These are phyloP conservation scores for Passer domesticus DNA, from an alignment of 2,113 vertebrate genomes.

Conservation along the genomic window DNA sequence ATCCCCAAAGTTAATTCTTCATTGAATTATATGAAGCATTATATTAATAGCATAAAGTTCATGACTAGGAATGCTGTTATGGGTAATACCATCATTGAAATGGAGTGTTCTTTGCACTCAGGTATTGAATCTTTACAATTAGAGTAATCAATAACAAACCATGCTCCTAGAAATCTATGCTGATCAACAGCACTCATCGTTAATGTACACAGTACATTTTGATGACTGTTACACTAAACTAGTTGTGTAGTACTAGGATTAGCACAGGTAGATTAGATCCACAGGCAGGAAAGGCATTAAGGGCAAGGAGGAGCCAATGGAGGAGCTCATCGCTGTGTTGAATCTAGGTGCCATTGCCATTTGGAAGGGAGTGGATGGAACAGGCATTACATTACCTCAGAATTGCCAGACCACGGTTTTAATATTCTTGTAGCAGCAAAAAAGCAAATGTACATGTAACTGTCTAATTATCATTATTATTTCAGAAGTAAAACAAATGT, in stretches of 20 bases:
- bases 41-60: constrained; percentile 69
- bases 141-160: constrained; percentile 68
- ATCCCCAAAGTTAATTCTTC: constrained; percentile 67
- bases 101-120: constrained; percentile 64
- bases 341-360: background rate
- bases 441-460: background rate
- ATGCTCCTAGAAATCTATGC: constrained; percentile 75
- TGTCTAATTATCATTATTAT: background rate
- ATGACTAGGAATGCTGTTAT: constrained; percentile 58
- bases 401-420: background rate
- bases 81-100: constrained; percentile 62
- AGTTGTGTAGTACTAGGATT: constrained; percentile 64
- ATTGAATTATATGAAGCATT: constrained; percentile 64
- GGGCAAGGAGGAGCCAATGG: constrained; percentile 68
- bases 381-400: constrained; percentile 18
- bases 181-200: constrained; percentile 66
- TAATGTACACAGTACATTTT: constrained; percentile 71
- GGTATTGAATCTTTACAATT: constrained; percentile 62
- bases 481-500: constrained; percentile 39
- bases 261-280: constrained; percentile 73
- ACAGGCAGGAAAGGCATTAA: constrained; percentile 72
- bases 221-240: constrained; percentile 71
- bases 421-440: constrained; percentile 34
- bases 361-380: constrained; percentile 56
- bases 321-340: constrained; percentile 43